Base-by-base conservation (phyloP, 2,888 invertebrate species). In the Chydorus sphaericus region DNA sequence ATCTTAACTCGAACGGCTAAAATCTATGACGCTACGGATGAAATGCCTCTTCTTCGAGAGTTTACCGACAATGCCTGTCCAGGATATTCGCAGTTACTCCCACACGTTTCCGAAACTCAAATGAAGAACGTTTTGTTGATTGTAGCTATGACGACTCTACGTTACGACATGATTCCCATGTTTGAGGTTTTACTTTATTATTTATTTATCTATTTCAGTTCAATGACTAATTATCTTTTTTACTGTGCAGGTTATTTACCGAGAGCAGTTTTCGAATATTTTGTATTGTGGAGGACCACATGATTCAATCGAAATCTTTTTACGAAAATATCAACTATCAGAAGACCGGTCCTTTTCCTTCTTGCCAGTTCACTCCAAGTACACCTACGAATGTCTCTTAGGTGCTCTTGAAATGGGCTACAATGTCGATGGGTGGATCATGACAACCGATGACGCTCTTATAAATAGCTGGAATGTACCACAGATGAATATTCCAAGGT, bases 321-420 rank as follows among this genome's bases (percentile, higher is more conserved):
- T 62, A 16, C 60, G 61, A 44, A 65, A 65, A 50, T 64, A 63
- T 39, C 64, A 65, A 54, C 59, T 61, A 28, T 62, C 61, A 20
- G 65, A 65, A 54, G 63, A 63, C 50, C 60, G 65, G 1, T 62
- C 65, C 14, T 63, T 64, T 56, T 62, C 61, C 14, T 66, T 64
- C 57, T 57, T 66, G 4, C 65, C 65, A 8, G 63, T 63, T 3
- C 63, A 64, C 58, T 63, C 64, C 3, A 56, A 62, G 30, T 61
- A 64, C 10, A 63, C 62, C 1, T 66, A 65, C 48, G 66, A 66
- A 39, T 66, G 66, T 38, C 60, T 66, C 1, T 49, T 66, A 38
- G 65, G 65, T 44, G 66, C 66, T 18, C 62, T 66, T 61, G 66
- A 66, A 60, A 66, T 66, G 65, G 65, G 65, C 23, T 66, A 65